These are phyloP conservation scores for Pogonomyrmex barbatus DNA, from an alignment of 1,140 invertebrate genomes.

Conservation along the genomic window DNA sequence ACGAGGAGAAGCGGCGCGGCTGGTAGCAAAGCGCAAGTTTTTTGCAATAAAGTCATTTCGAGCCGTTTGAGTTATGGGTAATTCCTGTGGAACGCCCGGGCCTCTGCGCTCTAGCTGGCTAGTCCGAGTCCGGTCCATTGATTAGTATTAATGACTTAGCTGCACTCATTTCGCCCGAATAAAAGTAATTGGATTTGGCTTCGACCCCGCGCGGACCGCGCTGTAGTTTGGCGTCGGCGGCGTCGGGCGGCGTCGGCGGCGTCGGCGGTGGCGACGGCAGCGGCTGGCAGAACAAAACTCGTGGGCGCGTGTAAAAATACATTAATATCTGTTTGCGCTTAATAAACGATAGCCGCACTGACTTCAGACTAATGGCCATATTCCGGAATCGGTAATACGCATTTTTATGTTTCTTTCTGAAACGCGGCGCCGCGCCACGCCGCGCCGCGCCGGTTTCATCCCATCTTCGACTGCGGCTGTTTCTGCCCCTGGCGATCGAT, in stretches of 20 bases:
- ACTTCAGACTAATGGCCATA: constrained; percentile 85
- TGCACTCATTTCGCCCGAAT: constrained; percentile 87
- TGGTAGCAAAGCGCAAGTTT: constrained; percentile 81
- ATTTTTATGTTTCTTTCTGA: constrained; percentile 81
- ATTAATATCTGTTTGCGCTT: constrained; percentile 87
- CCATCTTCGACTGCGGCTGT: constrained; percentile 58
- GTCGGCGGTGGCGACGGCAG: constrained; percentile 60
- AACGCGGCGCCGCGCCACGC: constrained; percentile 51
- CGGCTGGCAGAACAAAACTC: constrained; percentile 74
- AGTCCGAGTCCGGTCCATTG: constrained; percentile 80
- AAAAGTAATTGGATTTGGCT: constrained; percentile 87
- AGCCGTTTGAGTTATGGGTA: constrained; percentile 85
- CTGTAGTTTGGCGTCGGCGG: constrained; percentile 69
- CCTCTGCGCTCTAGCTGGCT: constrained; percentile 50
- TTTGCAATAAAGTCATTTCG: constrained; percentile 86
- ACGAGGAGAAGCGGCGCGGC: constrained; percentile 70
- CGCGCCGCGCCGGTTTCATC: constrained; percentile 39
- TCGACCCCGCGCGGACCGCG: constrained; percentile 80
- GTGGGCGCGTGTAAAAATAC: constrained; percentile 85
- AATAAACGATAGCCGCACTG: constrained; percentile 85
- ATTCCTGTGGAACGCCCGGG: constrained; percentile 80
- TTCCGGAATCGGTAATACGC: constrained; percentile 84
- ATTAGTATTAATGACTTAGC: constrained; percentile 87
- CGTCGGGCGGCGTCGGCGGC: constrained; percentile 74
- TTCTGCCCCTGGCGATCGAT: constrained; percentile 68